These are phyloP conservation scores for Micromys minutus DNA, from an alignment of 2,113 vertebrate genomes.

Conservation along the genomic window DNA sequence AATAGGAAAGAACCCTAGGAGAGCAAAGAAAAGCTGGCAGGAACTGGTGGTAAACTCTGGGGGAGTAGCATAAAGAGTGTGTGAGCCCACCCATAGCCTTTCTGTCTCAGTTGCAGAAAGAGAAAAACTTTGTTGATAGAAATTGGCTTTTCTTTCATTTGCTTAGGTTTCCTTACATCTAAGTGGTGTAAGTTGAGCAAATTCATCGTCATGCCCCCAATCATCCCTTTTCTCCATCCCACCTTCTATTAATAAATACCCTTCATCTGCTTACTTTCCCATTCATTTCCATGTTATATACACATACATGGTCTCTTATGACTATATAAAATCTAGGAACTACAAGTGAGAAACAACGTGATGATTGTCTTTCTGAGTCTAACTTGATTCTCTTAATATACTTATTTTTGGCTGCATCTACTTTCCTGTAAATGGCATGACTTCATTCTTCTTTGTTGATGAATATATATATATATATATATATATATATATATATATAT, in stretches of 20 bases:
- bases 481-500: neutral
- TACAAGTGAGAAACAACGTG: neutral
- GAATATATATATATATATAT: neutral
- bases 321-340: neutral
- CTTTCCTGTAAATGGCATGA: neutral
- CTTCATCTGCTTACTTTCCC: neutral
- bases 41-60: neutral
- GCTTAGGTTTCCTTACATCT: neutral
- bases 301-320: neutral
- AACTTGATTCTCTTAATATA: neutral
- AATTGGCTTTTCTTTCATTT: neutral
- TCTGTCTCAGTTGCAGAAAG: conserved; percentile 6
- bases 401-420: neutral
- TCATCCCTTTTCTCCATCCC: neutral
- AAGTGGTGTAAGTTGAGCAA: neutral
- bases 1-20: neutral
- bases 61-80: neutral
- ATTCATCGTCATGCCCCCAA: neutral
- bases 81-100: neutral
- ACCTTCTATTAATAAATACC: neutral
- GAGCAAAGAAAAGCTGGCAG: neutral
- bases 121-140: neutral
- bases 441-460: neutral
- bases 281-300: neutral
- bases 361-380: neutral